Conservation (phyloP, 2,888 invertebrate genomes). For the Spisula solida region DNA sequence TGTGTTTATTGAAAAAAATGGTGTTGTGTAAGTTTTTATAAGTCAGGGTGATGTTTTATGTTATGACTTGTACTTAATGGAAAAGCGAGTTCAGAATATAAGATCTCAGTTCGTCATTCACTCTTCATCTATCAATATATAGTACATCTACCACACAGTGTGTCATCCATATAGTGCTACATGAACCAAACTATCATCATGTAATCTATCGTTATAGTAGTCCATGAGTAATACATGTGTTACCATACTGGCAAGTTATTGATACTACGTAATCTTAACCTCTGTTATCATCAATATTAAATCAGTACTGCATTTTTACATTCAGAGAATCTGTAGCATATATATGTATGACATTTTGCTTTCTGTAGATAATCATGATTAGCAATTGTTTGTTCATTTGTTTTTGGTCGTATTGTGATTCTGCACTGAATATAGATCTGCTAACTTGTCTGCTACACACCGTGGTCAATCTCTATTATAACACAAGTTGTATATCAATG, state of each 20-base stretch:
- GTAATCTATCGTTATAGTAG: neutral
- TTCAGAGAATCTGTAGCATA: neutral
- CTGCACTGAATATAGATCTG: neutral
- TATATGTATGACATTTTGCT: neutral
- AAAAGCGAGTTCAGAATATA: slow-evolving; percentile 33
- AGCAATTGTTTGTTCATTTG: neutral
- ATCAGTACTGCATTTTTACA: neutral
- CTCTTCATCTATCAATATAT: neutral
- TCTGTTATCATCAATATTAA: neutral
- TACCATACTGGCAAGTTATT: neutral
- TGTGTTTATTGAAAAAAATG: neutral
- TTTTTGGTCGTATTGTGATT: neutral
- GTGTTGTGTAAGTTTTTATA: neutral
- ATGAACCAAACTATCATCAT: neutral
- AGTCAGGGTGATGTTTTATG: slow-evolving; percentile 30
- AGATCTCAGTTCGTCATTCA: slow-evolving; percentile 43
- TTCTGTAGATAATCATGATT: neutral
- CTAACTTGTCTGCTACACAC: no score
- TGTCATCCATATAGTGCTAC: slow-evolving; percentile 7
- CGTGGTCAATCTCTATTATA: no score
- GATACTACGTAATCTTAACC: neutral
- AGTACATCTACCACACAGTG: slow-evolving; percentile 15
- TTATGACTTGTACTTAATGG: neutral
- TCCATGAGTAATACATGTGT: neutral
- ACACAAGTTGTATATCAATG: no score